Evolutionary conservation across 2,888 invertebrate genomes (phyloP), one percentile per base, ranked within the genome.

Genomic region (Neuroscelio doddi): DNA sequence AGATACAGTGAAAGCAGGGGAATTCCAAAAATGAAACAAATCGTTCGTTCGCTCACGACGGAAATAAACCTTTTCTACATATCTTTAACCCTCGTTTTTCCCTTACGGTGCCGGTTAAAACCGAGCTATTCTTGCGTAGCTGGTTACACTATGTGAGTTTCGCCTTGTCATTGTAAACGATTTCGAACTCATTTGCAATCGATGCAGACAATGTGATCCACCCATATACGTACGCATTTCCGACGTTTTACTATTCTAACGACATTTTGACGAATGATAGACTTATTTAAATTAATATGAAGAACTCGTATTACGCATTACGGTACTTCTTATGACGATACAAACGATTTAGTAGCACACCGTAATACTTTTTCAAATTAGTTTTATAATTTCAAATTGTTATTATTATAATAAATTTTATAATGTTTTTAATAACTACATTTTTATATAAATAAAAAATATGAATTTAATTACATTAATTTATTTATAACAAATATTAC

Each of bases 171-270:
- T 8, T 15, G 15, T 21, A 16, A 47, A 62, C 16, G 34, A 34
- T 39, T 51, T 34, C 15, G 53, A 49, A 24, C 52, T 69, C 52
- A 72, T 75, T 75, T 72, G 71, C 58, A 69, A 70, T 63, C 70
- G 15, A 38, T 26, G 47, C 59, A 50, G 63, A 51, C 57, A 58
- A 46, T 46, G 17, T 45, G 62, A 27, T 51, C 61, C 58, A 61
- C 7, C 71, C 75, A 63, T 74, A 73, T 71, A 70, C 49, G 74
- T 52, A 68, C n/a, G 36, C 36, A 14, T 70, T 76, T 78, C 76
- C 78, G 76, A 50, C 57, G 24, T 55, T 50, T 51, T 46, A 34
- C 51, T 41, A 63, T 65, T 51, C 63, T 59, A 52, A 50, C 38
- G 61, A 58, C 55, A 61, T 74, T 73, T 73, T 42, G 73, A 64